Evolutionary conservation across 2,888 invertebrate species (phyloP).

Genomic region (Magallana nippona): DNA sequence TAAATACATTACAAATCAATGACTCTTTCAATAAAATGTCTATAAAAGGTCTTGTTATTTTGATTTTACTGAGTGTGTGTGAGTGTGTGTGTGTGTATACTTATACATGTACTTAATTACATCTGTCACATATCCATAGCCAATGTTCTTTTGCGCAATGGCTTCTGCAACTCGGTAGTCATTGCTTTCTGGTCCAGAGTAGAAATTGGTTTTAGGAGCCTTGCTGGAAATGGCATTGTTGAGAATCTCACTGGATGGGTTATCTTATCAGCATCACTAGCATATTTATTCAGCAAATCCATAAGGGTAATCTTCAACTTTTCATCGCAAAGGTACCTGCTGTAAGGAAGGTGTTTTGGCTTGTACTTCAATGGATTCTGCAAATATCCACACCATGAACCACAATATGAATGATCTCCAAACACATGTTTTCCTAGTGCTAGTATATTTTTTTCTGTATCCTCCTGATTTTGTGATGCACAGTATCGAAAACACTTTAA

Average conservation of each 20-base stretch:
- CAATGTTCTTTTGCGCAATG: conserved; percentile 48
- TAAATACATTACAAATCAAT: too few species aligned
- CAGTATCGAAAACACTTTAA: too few species aligned
- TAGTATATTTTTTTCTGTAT: too few species aligned
- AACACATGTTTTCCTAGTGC: too few species aligned
- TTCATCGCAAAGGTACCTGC: background rate
- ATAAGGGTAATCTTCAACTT: background rate
- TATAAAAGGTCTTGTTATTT: too few species aligned
- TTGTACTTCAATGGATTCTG: background rate
- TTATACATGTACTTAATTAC: conserved; percentile 28
- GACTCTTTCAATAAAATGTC: too few species aligned
- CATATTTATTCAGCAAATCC: background rate
- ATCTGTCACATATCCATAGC: conserved; percentile 37
- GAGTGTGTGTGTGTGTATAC: too few species aligned
- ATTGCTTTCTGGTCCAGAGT: conserved; percentile 43
- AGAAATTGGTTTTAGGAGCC: conserved; percentile 45
- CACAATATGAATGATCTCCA: too few species aligned
- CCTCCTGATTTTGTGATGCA: too few species aligned
- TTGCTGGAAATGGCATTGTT: conserved; percentile 46
- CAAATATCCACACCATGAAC: too few species aligned
- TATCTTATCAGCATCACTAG: conserved; percentile 22
- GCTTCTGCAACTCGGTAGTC: conserved; percentile 47
- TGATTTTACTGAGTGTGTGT: too few species aligned
- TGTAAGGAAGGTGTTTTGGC: background rate
- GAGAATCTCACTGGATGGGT: conserved; percentile 43